A percentile compares a stretch with the other conserved stretches of the same genome.
Evolutionary conservation across 2,888 invertebrate species (phyloP).

Genomic region (Gonocerus acuteangulatus): DNA sequence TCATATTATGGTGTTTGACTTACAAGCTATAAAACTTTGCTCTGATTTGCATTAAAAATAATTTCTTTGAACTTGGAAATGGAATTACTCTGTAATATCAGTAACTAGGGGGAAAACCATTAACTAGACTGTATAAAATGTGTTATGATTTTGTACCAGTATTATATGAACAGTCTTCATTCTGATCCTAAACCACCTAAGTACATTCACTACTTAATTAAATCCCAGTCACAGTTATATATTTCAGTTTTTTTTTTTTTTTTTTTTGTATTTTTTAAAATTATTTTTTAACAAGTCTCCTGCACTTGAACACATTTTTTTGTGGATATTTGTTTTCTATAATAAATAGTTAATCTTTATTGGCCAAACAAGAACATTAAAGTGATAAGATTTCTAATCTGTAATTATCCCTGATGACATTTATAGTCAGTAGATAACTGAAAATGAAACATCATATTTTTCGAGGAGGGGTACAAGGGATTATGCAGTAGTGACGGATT

Average conservation of each 20-base stretch:
- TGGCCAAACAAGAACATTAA: conserved; percentile 15
- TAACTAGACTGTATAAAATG: conserved; percentile 35
- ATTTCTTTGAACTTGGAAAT: conserved; percentile 26
- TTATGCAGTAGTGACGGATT: background rate
- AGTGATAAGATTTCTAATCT: too few species aligned
- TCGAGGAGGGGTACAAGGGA: background rate
- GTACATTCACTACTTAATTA: conserved; percentile 33
- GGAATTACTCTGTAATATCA: conserved; percentile 15
- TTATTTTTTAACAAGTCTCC: conserved; percentile 31
- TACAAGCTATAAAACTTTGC: conserved; percentile 31
- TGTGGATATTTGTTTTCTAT: conserved; percentile 31
- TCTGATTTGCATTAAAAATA: conserved; percentile 30
- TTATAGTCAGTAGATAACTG: too few species aligned
- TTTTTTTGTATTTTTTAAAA: background rate
- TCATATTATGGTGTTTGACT: conserved; percentile 26
- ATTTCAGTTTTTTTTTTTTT: background rate
- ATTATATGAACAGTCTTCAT: conserved; percentile 35
- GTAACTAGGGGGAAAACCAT: conserved; percentile 29
- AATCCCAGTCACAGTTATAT: conserved; percentile 33
- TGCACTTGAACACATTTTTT: conserved; percentile 36
- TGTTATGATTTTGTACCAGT: conserved; percentile 36
- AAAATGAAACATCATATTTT: background rate
- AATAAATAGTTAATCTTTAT: conserved; percentile 32
- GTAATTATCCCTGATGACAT: too few species aligned
- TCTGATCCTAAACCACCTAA: conserved; percentile 35